phyloP scores from a whole-genome alignment of 2,888 invertebrate genomes.

The Mythimna lalbum region DNA sequence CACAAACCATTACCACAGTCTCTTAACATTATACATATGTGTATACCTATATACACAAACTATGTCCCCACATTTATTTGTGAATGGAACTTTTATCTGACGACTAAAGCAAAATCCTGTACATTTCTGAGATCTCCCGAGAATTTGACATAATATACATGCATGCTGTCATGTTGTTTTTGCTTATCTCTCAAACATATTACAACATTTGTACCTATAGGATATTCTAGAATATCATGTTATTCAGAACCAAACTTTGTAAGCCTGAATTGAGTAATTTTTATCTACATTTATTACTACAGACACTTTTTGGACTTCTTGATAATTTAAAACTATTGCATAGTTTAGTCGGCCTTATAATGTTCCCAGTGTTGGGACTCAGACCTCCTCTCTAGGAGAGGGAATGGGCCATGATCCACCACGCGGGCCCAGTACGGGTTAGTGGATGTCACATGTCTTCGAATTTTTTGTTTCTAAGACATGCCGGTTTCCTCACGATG shows the following conservation, averaged over 20 bases:
- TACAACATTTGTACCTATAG: not conserved
- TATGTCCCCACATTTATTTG: not conserved
- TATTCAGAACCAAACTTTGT: not conserved
- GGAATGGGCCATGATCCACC: no score
- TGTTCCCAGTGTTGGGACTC: no score
- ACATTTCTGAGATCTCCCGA: slow-evolving; percentile 4
- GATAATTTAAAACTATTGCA: no score
- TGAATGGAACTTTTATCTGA: slow-evolving; percentile 2
- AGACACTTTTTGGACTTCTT: no score
- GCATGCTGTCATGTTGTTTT: slow-evolving; percentile 1
- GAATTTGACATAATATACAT: slow-evolving; percentile 20
- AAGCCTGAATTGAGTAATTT: not conserved
- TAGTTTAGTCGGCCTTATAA: no score
- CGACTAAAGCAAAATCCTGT: slow-evolving; percentile 4
- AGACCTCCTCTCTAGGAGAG: no score
- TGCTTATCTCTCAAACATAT: slow-evolving; percentile 24
- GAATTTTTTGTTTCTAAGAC: no score
- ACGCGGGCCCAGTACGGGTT: no score
- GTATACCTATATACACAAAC: not conserved
- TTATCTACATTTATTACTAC: not conserved
- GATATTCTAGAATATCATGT: slow-evolving; percentile 1
- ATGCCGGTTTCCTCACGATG: no score
- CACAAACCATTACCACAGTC: not conserved
- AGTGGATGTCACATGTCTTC: no score
- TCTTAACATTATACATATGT: not conserved